These are phyloP conservation scores for Leuctra nigra DNA, from an alignment of 2,888 invertebrate genomes.

Conservation along the genomic window DNA sequence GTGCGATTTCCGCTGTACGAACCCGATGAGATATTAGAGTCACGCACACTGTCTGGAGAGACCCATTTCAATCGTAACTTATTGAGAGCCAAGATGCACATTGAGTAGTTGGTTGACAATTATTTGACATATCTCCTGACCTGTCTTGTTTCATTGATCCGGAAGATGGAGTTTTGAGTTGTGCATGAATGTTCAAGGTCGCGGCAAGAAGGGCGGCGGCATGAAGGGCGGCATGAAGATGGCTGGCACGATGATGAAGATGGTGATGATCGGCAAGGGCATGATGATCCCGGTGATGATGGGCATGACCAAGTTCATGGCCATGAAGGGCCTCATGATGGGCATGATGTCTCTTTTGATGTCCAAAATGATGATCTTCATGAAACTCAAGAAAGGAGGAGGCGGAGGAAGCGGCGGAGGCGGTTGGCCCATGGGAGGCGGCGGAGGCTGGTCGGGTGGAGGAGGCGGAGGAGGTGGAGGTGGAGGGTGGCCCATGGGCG, in stretches of 20 bases:
- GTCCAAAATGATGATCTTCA: constrained; percentile 18
- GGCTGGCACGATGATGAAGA: constrained; percentile 17
- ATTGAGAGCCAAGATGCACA: no score
- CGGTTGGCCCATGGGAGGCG: constrained; percentile 5
- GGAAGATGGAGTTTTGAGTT: not conserved
- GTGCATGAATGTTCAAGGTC: no score
- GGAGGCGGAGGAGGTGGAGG: constrained; percentile 4
- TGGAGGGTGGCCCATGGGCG: constrained; percentile 8
- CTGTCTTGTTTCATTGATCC: no score
- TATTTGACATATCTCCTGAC: no score
- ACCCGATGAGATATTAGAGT: no score
- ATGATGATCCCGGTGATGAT: constrained; percentile 28
- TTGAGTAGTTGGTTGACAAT: no score
- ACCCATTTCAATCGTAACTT: no score
- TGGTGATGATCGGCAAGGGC: constrained; percentile 25
- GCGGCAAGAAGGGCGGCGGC: constrained; percentile 14
- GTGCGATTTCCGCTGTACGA: no score
- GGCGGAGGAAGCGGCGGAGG: constrained; percentile 1
- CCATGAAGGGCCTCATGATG: constrained; percentile 11
- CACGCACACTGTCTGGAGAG: no score
- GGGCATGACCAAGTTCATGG: constrained; percentile 27
- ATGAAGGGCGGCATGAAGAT: constrained; percentile 18
- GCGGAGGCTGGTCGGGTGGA: not conserved
- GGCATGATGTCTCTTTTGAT: constrained; percentile 17
- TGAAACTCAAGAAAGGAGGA: constrained; percentile 3